These are phyloP conservation scores for Sarcoramphus papa DNA, from an alignment of 2,797 vertebrate species.

Conservation along the genomic window DNA sequence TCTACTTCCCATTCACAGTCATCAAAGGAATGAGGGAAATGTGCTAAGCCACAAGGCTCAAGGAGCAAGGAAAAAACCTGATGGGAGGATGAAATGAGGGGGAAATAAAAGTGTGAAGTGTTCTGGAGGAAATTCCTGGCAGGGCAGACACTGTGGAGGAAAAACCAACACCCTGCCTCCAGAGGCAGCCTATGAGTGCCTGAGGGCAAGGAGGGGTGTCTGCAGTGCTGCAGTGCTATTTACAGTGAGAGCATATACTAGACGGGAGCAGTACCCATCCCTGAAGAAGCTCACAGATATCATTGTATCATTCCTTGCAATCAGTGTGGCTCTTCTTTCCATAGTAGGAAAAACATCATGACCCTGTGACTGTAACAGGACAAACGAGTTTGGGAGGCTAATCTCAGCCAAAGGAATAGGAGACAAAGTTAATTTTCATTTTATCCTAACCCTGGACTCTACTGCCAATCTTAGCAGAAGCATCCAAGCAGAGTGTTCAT, in stretches of 20 bases:
- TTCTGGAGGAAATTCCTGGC: slow-evolving; percentile 48
- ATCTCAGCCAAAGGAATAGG: neutral
- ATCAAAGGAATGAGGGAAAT: slow-evolving; percentile 46
- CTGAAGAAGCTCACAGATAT: neutral
- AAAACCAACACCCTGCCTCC: slow-evolving; percentile 11
- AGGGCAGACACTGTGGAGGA: neutral
- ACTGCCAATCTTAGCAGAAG: neutral
- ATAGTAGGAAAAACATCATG: neutral
- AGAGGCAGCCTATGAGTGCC: neutral
- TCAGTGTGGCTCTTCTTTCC: neutral
- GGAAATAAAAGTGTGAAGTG: slow-evolving; percentile 35
- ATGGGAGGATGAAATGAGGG: neutral
- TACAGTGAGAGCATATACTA: neutral
- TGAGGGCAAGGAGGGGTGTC: neutral
- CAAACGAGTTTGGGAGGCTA: neutral
- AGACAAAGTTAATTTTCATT: neutral
- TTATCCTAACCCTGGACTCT: neutral
- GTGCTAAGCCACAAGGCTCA: slow-evolving; percentile 44
- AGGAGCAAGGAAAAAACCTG: neutral
- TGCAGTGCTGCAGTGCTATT: neutral
- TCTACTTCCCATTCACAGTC: slow-evolving; percentile 43
- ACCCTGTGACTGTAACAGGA: neutral
- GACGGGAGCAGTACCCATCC: neutral
- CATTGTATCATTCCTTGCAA: neutral
- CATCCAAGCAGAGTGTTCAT: neutral